Conservation (phyloP, 2,888 invertebrate genomes). For the Sphaerophoria taeniata region DNA sequence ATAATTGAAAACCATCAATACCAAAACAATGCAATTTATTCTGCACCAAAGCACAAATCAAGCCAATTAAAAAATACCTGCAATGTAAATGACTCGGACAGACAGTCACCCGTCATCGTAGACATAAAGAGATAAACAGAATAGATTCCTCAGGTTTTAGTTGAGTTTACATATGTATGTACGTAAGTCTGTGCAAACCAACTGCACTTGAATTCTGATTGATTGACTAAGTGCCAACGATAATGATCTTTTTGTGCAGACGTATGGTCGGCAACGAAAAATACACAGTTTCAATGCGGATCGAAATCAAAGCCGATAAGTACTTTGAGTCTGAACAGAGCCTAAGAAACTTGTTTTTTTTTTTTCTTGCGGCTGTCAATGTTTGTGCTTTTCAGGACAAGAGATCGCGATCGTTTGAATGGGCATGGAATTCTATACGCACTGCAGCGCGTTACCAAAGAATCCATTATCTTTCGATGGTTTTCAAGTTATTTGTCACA, state of each 20-base stretch:
- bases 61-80: slow-evolving; percentile 70
- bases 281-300: neutral
- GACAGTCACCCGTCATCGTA: slow-evolving; percentile 26
- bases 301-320: slow-evolving; percentile 2
- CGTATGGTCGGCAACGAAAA: slow-evolving; percentile 56
- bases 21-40: slow-evolving; percentile 44
- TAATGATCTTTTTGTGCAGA: slow-evolving; percentile 60
- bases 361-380: slow-evolving; percentile 13
- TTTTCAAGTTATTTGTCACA: slow-evolving; percentile 67
- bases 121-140: slow-evolving; percentile 35
- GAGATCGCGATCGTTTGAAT: slow-evolving; percentile 28
- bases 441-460: slow-evolving; percentile 57
- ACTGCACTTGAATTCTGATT: slow-evolving; percentile 68
- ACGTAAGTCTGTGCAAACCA: neutral
- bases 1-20: slow-evolving; percentile 30
- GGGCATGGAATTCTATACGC: slow-evolving; percentile 55
- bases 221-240: slow-evolving; percentile 69
- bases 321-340: slow-evolving; percentile 6
- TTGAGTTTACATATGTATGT: neutral
- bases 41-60: slow-evolving; percentile 45
- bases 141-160: slow-evolving; percentile 51
- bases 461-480: slow-evolving; percentile 54
- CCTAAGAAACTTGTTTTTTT: slow-evolving; percentile 57
- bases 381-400: neutral
- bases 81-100: slow-evolving; percentile 63